Percentiles rank a stretch among this genome's conserved stretches.
Conservation (phyloP, 2,888 invertebrate species). For the Nasonia oneida region DNA sequence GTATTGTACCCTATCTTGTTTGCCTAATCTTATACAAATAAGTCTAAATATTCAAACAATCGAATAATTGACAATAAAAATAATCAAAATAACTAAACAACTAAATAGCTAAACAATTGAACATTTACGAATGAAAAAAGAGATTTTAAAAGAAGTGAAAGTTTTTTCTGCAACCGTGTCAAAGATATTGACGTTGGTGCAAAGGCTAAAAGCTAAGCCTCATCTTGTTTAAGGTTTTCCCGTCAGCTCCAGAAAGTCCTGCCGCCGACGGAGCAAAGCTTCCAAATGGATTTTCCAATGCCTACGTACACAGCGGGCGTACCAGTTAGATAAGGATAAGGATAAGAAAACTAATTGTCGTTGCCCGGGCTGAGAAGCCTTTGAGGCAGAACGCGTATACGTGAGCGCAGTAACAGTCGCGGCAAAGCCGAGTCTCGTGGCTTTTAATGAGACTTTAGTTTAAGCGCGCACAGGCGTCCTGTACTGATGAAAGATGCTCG, state of each 20-base stretch:
- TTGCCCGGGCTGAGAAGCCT: constrained; percentile 47
- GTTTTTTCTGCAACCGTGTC: neutral
- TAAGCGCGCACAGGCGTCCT: neutral
- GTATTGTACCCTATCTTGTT: no score
- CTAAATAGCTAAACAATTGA: no score
- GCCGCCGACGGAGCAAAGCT: neutral
- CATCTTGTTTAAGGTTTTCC: constrained; percentile 2
- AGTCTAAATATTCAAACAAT: no score
- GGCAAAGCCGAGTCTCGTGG: constrained; percentile 25
- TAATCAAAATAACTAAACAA: no score
- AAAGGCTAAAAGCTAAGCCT: constrained; percentile 3
- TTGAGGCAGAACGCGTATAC: constrained; percentile 5
- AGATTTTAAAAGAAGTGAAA: neutral
- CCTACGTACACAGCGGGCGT: constrained; percentile 24
- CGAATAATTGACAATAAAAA: no score
- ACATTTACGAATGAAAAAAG: no score
- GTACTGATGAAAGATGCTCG: neutral
- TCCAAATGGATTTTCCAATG: constrained; percentile 39
- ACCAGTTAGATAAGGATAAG: constrained; percentile 61
- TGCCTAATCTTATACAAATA: no score
- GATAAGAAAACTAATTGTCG: constrained; percentile 69
- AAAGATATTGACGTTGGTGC: neutral
- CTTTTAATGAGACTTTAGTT: constrained; percentile 64
- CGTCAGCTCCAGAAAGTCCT: neutral
- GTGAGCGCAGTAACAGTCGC: neutral